These are phyloP conservation scores for Atlantisia rogersi DNA, from an alignment of 2,113 vertebrate genomes.

Conservation along the genomic window DNA sequence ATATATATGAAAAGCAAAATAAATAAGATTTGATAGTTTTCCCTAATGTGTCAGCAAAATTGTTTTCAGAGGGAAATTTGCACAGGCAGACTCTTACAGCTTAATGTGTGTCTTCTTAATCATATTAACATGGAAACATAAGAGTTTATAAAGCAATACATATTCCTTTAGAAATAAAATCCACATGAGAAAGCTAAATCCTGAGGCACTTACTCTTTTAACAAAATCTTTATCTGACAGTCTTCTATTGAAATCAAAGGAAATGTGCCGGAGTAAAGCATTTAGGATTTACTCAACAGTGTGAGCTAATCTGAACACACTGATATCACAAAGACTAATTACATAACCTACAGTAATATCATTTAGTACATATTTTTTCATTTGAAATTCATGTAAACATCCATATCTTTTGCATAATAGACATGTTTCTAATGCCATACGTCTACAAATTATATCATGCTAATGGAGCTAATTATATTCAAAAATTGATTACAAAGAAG, in stretches of 20 bases:
- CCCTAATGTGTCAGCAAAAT: not conserved
- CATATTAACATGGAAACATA: conserved; percentile 23
- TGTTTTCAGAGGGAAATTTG: not conserved
- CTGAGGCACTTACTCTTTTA: conserved; percentile 20
- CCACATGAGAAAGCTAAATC: conserved; percentile 15
- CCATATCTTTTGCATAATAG: not conserved
- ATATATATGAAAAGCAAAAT: not conserved
- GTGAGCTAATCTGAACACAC: not conserved
- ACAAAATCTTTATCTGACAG: conserved; percentile 31
- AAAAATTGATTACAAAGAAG: not conserved
- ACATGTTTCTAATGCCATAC: not conserved
- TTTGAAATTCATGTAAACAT: not conserved
- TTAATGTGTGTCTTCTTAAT: conserved; percentile 2
- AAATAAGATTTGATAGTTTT: not conserved
- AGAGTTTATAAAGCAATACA: not conserved
- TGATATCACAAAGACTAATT: not conserved
- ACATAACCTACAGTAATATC: not conserved
- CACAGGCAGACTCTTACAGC: not conserved
- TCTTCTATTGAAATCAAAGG: not conserved
- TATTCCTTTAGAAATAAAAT: conserved; percentile 29
- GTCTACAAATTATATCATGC: not conserved
- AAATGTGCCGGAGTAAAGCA: not conserved
- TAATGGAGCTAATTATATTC: not conserved
- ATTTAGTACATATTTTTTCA: not conserved
- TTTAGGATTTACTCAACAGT: conserved; percentile 17